Base-by-base conservation (phyloP, 2,888 invertebrate species). In the Acanthacorydalis orientalis region DNA sequence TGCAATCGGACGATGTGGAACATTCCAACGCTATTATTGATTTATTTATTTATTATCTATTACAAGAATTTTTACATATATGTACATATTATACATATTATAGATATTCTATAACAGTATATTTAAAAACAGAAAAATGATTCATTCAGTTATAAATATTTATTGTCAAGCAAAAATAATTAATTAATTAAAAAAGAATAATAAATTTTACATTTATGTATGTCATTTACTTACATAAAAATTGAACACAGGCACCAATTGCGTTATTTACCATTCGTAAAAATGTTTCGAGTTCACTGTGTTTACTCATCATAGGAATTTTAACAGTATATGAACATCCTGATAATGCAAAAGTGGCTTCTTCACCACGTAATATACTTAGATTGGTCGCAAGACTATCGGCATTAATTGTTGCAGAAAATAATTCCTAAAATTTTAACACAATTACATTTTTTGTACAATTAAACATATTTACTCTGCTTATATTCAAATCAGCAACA, bases 221-320 rank as follows among this genome's bases (percentile, higher is more conserved):
- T 6, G 31, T 11, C 10, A 34, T 31, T 44, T 23, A 57, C 60
- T 60, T 62, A 59, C 74, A 68, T 52, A 77, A 73, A 62, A 77
- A 66, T 31, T 74, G 73, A 31, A 67, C 62, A 57, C 77, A 77
- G 53, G 72, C 72, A 6, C 73, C 75, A 3, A 76, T 60, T 11
- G 70, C 69, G 51, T 64, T 63, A 51, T 72, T 69, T 1, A 77
- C 56, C 37, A 62, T 61, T 52, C 72, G 69, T 51, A 77, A 66
- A 61, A 74, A 73, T 51, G 65, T 65, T 48, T 72, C 72, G 42
- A 77, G 60, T 50, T 67, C 67, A 15, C 56, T 54, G 4, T 57
- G 50, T 51, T 63, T 63, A 7, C 51, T 68, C 44, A 72, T 48
- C 42, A 57, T 62, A 12, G 77, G 76, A 49, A 77, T 65, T 61